Base-by-base conservation (phyloP, 2,797 vertebrate species). In the Coranthus polyacanthus region DNA sequence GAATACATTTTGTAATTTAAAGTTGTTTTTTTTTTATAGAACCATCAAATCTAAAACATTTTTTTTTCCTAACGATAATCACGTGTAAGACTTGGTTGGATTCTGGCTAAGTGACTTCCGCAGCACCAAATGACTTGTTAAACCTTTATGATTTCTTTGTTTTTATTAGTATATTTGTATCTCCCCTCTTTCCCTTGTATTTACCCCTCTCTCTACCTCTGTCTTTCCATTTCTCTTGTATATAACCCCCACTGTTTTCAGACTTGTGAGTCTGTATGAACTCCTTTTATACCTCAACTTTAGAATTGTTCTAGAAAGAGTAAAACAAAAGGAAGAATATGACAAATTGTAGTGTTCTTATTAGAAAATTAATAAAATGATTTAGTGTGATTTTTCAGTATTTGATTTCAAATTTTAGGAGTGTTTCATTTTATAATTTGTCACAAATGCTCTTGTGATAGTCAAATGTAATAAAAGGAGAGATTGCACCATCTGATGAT, bases 281-380 rank as follows among this genome's bases (percentile, higher is more conserved):
- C 92, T 94, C 94, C 94, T 94, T 94, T 94, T 95, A 94, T 95
- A 95, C 94, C 94, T 95, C 94, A 95, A 94, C 93, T 95, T 94
- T 95, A 95, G 94, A 94, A 93, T 92, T 93, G 94, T 94, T 94
- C 94, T 95, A 94, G 94, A 93, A 94, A 93, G 92, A 94, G 92
- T 93, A 85, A 92, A 94, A 94, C 84, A 91, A 91, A 91, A 87
- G 83, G 82, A 91, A 90, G 86, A 92, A 93, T 93, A 93, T 94
- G 92, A 93, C 91, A 94, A 94, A 94, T 92, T 94, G 94, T 95
- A 95, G 94, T 95, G 93, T 94, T 95, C 94, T 95, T 95, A 94
- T 92, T 94, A 94, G 93, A 94, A 94, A 94, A 94, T 90, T 93
- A 94, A 94, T 93, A 93, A 94, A 94, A 94, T 90, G 88, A 94